Conservation (phyloP, 2,113 vertebrate species). For the Sylvilagus bachmani region DNA sequence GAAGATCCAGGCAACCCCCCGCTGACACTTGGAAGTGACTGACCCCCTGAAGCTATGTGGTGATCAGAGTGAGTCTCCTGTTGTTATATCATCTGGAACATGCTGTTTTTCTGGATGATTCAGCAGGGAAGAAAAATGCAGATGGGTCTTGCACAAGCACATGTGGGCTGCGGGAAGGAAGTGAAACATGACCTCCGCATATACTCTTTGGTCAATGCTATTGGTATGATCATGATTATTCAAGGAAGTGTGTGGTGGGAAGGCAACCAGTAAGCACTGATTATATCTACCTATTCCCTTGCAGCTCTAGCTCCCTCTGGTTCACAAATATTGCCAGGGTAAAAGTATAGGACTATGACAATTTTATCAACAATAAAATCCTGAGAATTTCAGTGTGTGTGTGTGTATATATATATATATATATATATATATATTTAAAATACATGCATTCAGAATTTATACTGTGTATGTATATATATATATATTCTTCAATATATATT, state of each 20-base stretch:
- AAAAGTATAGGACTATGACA: neutral
- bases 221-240: neutral
- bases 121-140: neutral
- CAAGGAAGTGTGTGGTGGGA: neutral
- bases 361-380: neutral
- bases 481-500: no score
- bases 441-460: no score
- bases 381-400: neutral
- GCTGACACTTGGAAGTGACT: accelerated
- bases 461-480: no score
- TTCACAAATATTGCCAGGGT: neutral
- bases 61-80: accelerated
- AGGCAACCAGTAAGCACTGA: neutral
- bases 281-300: neutral
- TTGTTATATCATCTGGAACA: neutral
- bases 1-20: neutral
- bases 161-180: neutral
- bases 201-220: neutral
- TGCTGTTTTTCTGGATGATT: neutral
- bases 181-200: neutral
- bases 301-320: neutral
- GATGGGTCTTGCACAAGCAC: neutral
- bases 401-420: no score
- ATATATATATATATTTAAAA: no score
- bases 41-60: accelerated